Base-by-base conservation (phyloP, 1,140 invertebrate genomes). In the Lordiphosa clarofinis region DNA sequence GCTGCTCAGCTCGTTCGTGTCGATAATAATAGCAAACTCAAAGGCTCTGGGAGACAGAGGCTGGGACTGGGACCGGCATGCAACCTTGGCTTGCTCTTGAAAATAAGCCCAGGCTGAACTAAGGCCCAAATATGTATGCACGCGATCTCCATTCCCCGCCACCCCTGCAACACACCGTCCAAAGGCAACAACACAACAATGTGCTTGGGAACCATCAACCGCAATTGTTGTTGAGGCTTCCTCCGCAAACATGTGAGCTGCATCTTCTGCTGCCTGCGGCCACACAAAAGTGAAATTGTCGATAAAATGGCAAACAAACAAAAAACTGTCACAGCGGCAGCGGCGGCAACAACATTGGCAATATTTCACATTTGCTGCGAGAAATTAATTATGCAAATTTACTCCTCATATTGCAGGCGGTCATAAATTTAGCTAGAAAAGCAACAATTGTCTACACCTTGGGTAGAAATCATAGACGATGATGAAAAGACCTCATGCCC, bases 71-170 rank as follows among this genome's bases (percentile, higher is more conserved):
- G 19, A 1, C 21, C 5, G 21, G 35, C 63, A 67, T 75, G 68
- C 69, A 82, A 73, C 78, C 73, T 76, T 84, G 78, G 73, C 73
- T 66, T 84, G 73, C 68, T 76, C 76, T 82, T 84, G 76, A 82
- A 82, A 82, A 72, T 13, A 12, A 31, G 36, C 36, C 35, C 9
- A n/a, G 12, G 15, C 31, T 15, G 9, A 35, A 28, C 31, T 3
- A 35, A 13, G 36, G 40, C 40, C 38, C 11, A 39, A 56, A 44
- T 43, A 24, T 73, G 78, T 43, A 24, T 73, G 78, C 76, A 84
- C 79, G 76, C 76, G 73, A 82, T 84, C 58, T 49, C 28, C 28
- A 5, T 28, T 7, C 28, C 4, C 21, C 19, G 3, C 21, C 21
- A 5, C 2, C 21, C 21, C 21, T 24, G 21, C 21, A 24, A 5